Evolutionary conservation across 2,888 invertebrate species (phyloP), one percentile per base, ranked within the genome.

Genomic region (Machimus rusticus): DNA sequence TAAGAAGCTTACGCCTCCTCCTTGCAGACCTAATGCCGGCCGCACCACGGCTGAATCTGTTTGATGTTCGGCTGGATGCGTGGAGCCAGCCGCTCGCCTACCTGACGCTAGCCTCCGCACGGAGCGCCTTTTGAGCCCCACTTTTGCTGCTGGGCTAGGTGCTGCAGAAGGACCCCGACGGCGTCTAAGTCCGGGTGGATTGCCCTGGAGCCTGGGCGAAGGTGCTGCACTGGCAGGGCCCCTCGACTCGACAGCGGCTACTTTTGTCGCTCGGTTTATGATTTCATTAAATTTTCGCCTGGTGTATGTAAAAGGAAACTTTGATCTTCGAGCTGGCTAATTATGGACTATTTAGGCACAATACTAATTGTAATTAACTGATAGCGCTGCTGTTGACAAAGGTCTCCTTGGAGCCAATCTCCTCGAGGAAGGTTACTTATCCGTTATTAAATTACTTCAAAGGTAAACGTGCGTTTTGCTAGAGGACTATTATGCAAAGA

Each of bases 1-100:
- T 79, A 79, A 79, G 79, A 51, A 79, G 79, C 51, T 79, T 79
- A 79, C 51, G 46, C 5, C 79, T 79, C 43, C 78, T 46, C 79
- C 51, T 51, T 39, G 46, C 79, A 79, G 46, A 51, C 79, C 51
- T 51, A 51, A 79, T 79, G 79, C 31, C 51, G 31, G 79, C 51
- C 51, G 51, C 55, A 79, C 51, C 55, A 55, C 51, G 31, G 79
- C 19, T 43, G 78, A 23, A 46, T 79, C 79, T 79, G 79, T 51
- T 79, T 79, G 79, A 79, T 79, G 79, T 79, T 79, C 55, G 79
- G 23, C 51, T 51, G 28, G 51, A 46, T 79, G 34, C 31, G 55
- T 79, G 28, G 51, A 34, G 28, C 51, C 51, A 55, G 51, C 31
- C 51, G 19, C 31, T 31, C 51, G 46, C 12, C 31, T 46, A 16